Evolutionary conservation across 2,888 invertebrate species (phyloP).

Genomic region (Rotaria sp.): DNA sequence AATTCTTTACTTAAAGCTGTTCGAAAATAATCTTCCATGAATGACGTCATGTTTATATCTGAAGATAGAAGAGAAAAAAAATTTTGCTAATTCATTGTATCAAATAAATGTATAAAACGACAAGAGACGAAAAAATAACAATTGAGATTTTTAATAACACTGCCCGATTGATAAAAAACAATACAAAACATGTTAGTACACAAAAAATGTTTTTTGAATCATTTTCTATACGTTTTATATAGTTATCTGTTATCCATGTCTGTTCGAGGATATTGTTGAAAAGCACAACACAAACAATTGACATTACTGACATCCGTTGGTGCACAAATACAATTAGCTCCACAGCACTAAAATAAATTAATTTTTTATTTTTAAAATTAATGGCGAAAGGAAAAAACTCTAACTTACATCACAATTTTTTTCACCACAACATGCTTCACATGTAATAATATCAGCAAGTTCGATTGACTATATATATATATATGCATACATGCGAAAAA

Average conservation of each 20-base stretch:
- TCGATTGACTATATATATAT: background rate
- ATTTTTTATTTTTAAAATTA: background rate
- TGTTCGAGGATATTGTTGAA: background rate
- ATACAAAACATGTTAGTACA: background rate
- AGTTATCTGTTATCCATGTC: background rate
- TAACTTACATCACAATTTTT: background rate
- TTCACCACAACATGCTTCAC: constrained; percentile 5
- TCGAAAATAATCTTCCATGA: constrained; percentile 29
- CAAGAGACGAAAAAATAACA: background rate
- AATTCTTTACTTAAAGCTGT: constrained; percentile 24
- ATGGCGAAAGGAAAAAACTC: background rate
- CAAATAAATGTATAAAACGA: background rate
- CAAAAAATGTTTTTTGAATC: background rate
- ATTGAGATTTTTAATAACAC: background rate
- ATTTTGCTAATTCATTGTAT: background rate
- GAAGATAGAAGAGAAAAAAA: background rate
- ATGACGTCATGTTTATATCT: background rate
- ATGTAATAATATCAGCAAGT: constrained; percentile 12
- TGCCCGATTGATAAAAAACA: background rate
- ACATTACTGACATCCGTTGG: background rate
- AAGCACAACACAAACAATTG: background rate
- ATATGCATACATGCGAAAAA: too few relatives aligned
- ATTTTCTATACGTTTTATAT: background rate
- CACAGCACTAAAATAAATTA: background rate
- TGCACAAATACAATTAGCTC: background rate